Evolutionary conservation across 2,797 vertebrate species (phyloP), one percentile per base, ranked within the genome.

Genomic region (Clangula hyemalis): DNA sequence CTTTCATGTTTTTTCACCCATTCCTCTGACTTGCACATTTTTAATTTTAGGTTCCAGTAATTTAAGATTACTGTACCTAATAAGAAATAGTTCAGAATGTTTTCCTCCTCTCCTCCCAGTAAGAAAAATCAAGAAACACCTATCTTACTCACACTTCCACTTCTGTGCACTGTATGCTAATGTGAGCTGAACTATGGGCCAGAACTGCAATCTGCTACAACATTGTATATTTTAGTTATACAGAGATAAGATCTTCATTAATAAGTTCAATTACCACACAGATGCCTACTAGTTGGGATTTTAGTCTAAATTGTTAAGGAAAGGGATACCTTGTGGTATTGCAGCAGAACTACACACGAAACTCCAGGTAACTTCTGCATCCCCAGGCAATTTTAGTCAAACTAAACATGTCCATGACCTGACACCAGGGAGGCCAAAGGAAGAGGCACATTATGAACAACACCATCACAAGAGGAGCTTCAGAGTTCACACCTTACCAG

Each of bases 41-140:
- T 94, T 88, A 82, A 96, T 91, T 82, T 95, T 93, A 95, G 80
- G 95, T 93, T 96, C 81, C 93, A 86, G 94, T 90, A 96, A 92
- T 92, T 95, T 88, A 88, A 54, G 65, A 94, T 95, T 95, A 95
- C 93, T 95, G 58, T 83, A 58, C 58, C 87, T 89, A 96, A 85
- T 90, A 91, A 77, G 91, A 79, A 96, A 47, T 56, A 4, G 85
- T 83, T 85, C 25, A 57, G 45, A n/a, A 65, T 11, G 22, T 57
- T 78, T 82, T 75, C 27, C 41, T 56, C 9, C 84, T 95, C 82
- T 87, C 81, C 85, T 93, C 76, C 39, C 47, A 64, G 77, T 85
- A 94, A 93, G 25, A 58, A 78, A 49, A 89, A 82, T 8, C 15
- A 38, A 87, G 25, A 88, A 94, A 89, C 85, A 92, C 69, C 93